Evolutionary conservation across 2,888 invertebrate species (phyloP).

Genomic region (Pelosia muscerda): DNA sequence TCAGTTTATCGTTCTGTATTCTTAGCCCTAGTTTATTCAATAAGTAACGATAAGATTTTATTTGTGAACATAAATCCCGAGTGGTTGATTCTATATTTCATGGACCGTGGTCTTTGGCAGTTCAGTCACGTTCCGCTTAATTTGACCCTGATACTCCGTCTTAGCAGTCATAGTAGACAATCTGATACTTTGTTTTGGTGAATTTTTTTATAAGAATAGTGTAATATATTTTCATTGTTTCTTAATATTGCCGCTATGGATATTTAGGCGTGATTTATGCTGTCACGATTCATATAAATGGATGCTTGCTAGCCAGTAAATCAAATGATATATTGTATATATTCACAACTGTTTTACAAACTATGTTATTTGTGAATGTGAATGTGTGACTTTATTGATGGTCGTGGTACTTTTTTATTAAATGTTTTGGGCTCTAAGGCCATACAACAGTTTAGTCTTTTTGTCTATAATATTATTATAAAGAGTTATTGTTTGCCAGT

Average conservation of each 20-base stretch:
- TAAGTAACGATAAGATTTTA: slow-evolving; percentile 52
- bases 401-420: not conserved
- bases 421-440: not conserved
- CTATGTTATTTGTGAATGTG: too few relatives aligned
- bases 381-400: not conserved
- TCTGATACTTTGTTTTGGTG: slow-evolving; percentile 45
- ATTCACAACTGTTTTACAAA: not conserved
- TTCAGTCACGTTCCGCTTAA: slow-evolving; percentile 65
- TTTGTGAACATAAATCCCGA: slow-evolving; percentile 55
- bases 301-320: not conserved
- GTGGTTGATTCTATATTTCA: slow-evolving; percentile 63
- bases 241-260: not conserved
- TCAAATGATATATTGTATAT: not conserved
- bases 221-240: slow-evolving; percentile 7
- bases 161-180: slow-evolving; percentile 21
- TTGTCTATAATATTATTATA: too few relatives aligned
- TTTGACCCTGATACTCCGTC: slow-evolving; percentile 58
- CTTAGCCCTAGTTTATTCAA: slow-evolving; percentile 45
- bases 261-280: not conserved
- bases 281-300: slow-evolving; percentile 1
- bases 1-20: slow-evolving; percentile 32
- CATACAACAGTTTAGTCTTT: not conserved
- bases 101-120: slow-evolving; percentile 49
- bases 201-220: slow-evolving; percentile 25
- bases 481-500: too few relatives aligned